Evolutionary conservation across 2,113 vertebrate genomes (phyloP), one percentile per base, ranked within the genome.

Genomic region (Phalacrocorax pelagicus): DNA sequence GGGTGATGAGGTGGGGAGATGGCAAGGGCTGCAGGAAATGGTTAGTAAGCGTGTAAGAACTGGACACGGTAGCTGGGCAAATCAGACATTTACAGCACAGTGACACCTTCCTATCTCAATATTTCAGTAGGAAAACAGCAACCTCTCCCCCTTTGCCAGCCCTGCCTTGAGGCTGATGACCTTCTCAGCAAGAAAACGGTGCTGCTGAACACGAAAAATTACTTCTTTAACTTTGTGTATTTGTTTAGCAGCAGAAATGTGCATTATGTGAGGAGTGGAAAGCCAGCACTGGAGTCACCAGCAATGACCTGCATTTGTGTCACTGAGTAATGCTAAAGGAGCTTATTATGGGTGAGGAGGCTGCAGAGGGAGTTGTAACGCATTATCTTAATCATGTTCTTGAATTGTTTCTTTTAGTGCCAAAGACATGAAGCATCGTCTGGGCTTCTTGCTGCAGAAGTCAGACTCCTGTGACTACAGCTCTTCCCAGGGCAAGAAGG

Each of bases 341-440:
- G 74, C n/a, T 55, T 46, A 16, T 30, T 87, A 71, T 5, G 14
- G 32, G 38, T 32, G 47, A 69, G 75, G 44, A 79, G 36, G 70
- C 83, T 94, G 85, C 88, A 73, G 62, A n/a, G 78, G 30, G 23
- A 73, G 42, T 59, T 61, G 47, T 42, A 94, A 42, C 3, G 16
- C 10, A 3, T 29, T 34, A 34, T 42, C 78, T 89, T 90, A 21
- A 85, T 49, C 78, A 75, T 6, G 2, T 69, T 38, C 69, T 49
- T 49, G 19, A 40, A 67, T 93, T n/a, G 30, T 94, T 90, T 81
- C 63, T 75, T 65, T 29, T 97, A 99, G 99, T 62, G 99, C 99
- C 78, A 99, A 99, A 97, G 99, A 99, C 82, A 99, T 99, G 98
- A 99, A 99, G 89, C 99, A 99, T 95, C 98, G 99, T 63, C 98